Percentiles rank a stretch among this genome's conserved stretches.
Evolutionary conservation across 2,113 vertebrate genomes (phyloP).

Genomic region (Oceanites oceanicus): DNA sequence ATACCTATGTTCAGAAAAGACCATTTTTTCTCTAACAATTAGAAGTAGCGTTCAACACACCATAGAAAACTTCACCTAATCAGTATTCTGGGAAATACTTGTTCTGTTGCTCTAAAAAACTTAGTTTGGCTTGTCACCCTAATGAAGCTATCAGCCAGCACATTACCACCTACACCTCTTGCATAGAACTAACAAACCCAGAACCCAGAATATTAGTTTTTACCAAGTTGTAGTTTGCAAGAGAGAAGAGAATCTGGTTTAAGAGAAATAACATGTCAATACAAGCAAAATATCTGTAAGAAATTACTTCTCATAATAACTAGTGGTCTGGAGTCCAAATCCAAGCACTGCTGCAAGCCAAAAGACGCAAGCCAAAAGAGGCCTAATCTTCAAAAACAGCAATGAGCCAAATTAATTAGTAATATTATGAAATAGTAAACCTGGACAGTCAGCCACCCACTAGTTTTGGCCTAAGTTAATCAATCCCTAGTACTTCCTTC

Average conservation of each 20-base stretch:
- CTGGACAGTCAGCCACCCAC: neutral
- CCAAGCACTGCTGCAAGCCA: neutral
- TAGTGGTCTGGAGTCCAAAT: neutral
- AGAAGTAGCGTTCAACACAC: neutral
- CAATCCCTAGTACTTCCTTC: neutral
- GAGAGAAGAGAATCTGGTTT: accelerated
- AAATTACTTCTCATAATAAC: neutral
- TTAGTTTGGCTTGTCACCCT: neutral
- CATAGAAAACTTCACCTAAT: neutral
- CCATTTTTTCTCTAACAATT: neutral
- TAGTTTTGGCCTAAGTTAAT: neutral
- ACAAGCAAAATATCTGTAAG: neutral
- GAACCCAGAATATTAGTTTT: neutral
- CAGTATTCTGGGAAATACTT: neutral
- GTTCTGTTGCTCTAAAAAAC: neutral
- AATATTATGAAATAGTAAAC: neutral
- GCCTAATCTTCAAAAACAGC: neutral
- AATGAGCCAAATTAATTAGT: neutral
- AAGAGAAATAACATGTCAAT: neutral
- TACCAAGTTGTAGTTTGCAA: neutral
- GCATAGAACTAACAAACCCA: neutral
- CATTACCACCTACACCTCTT: neutral
- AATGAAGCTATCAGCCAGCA: neutral
- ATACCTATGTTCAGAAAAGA: neutral
- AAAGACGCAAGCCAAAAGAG: neutral